Conservation (phyloP, 2,888 invertebrate species). For the Selenia dentaria region DNA sequence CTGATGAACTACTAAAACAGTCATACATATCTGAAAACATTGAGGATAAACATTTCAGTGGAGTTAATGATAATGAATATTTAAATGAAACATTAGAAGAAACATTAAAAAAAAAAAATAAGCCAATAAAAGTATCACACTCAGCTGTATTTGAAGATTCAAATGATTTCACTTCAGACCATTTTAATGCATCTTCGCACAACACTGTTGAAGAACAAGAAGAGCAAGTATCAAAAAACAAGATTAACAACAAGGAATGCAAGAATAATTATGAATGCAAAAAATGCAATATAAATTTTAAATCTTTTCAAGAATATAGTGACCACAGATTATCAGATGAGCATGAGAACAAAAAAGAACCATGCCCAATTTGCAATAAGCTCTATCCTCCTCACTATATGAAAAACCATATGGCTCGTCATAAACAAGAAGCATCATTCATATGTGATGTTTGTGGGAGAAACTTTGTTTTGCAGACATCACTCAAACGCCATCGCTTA, state of each 20-base stretch:
- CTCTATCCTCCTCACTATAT: conserved; percentile 56
- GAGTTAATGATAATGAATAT: conserved; percentile 23
- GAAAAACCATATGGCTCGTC: conserved; percentile 60
- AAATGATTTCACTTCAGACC: no score
- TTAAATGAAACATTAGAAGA: not conserved
- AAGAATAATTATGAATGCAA: no score
- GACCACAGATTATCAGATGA: conserved; percentile 60
- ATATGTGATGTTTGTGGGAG: conserved; percentile 77
- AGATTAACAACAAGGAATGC: no score
- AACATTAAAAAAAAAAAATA: no score
- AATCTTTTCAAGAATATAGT: conserved; percentile 53
- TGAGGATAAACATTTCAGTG: conserved; percentile 28
- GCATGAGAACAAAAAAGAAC: conserved; percentile 59
- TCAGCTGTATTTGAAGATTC: no score
- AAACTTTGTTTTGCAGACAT: conserved; percentile 54
- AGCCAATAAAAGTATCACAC: no score
- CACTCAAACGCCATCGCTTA: conserved; percentile 61
- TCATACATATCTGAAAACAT: conserved; percentile 11
- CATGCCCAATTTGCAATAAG: conserved; percentile 66
- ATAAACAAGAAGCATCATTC: conserved; percentile 47
- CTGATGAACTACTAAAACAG: conserved; percentile 51
- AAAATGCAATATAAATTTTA: conserved; percentile 59
- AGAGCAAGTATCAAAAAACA: conserved; percentile 41
- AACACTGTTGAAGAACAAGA: no score
- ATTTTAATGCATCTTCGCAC: no score